phyloP scores from a whole-genome alignment of 30 jellyfish, hydroid and myxozoan species.

The Aurelia aurita region DNA sequence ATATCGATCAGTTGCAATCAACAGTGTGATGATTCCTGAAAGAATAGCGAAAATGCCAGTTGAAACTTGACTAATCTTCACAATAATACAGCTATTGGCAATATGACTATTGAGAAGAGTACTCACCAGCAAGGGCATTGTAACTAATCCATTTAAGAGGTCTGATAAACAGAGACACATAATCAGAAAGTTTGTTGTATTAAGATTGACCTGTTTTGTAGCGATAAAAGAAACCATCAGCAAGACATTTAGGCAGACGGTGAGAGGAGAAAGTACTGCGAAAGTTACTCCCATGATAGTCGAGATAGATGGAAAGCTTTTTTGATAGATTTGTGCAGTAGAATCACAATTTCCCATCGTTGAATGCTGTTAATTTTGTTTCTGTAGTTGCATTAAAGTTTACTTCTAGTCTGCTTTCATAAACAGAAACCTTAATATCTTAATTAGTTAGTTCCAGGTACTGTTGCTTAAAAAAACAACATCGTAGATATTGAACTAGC shows the following conservation, averaged over 20 bases:
- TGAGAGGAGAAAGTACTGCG: not conserved
- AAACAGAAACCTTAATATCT: too few relatives aligned
- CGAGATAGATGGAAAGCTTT: too few relatives aligned
- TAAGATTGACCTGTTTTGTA: constrained; percentile 16
- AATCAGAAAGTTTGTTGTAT: constrained; percentile 28
- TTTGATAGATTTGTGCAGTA: too few relatives aligned
- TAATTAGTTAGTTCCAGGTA: too few relatives aligned
- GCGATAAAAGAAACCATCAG: constrained; percentile 16
- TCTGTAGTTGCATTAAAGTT: too few relatives aligned
- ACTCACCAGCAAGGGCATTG: constrained; percentile 10
- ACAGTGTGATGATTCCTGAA: not conserved
- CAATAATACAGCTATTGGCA: not conserved
- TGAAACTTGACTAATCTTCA: not conserved
- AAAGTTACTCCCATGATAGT: not conserved
- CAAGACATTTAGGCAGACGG: not conserved
- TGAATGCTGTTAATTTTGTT: too few relatives aligned
- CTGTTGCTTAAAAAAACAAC: too few relatives aligned
- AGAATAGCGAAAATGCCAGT: not conserved
- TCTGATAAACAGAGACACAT: constrained; percentile 16
- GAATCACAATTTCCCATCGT: too few relatives aligned
- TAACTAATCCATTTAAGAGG: constrained; percentile 7
- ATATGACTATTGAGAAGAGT: not conserved
- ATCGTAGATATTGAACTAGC: too few relatives aligned
- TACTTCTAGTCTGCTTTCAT: too few relatives aligned
- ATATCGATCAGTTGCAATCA: constrained; percentile 41